Evolutionary conservation across 1,140 invertebrate species (phyloP), one percentile per base, ranked within the genome.

Genomic region (Anastrepha ludens): DNA sequence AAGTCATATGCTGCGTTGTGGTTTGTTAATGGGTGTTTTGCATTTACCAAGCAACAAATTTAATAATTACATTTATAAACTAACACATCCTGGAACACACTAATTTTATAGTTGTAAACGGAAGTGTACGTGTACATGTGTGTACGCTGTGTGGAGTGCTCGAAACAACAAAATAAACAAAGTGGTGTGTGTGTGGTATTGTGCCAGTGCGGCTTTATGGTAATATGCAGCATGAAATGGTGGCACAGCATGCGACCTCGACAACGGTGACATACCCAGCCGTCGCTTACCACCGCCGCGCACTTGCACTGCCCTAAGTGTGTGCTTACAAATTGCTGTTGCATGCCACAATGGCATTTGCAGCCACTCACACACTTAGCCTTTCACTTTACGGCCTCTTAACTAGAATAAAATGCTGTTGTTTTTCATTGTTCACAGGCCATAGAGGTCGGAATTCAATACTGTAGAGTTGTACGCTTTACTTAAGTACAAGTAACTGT

Each of bases 51-150:
- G 47, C 47, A 55, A 81, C 67, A 81, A 81, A 55, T 58, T 58
- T 17, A 11, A 15, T 81, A 9, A 55, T 81, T 81, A 11, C 17
- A 81, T 50, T 81, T 55, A 81, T 29, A 50, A 55, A 81, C 4
- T 74, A 7, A 2, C 17, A 81, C 5, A 58, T n/a, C 13, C 3
- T 55, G 47, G 47, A 13, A 11, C 50, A 8, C 7, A 81, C 74
- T 81, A 81, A 81, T 81, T 81, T 55, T 58, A 81, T 81, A 81
- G 55, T 81, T 81, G 74, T 58, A 81, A 81, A 11, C 74, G 74
- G 74, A 55, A 55, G 74, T 81, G 9, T 44, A 47, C 13, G 7
- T 74, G 67, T 47, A 47, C 67, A 44, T 74, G 15, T 44, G 17
- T 74, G 67, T 44, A 11, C 13, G 17, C 39, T 74, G 44, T 55